Conservation (phyloP, 2,797 vertebrate genomes). For the Oceanodroma leucorhoa region DNA sequence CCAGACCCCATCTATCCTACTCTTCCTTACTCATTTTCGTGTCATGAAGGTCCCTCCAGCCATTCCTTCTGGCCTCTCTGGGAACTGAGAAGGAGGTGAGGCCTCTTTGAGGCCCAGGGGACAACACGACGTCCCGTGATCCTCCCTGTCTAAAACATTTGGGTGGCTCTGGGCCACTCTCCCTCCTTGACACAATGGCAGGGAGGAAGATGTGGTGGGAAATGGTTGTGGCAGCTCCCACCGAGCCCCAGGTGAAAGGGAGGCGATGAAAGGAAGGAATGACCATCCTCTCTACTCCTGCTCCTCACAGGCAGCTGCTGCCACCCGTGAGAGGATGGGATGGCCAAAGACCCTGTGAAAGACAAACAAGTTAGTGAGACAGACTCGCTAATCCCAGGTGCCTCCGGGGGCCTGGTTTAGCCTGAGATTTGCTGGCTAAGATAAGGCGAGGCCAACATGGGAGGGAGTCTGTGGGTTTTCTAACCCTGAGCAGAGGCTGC, state of each 20-base stretch:
- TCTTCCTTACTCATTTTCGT: neutral
- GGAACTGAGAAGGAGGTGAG: neutral
- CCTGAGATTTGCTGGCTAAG: neutral
- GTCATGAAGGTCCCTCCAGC: neutral
- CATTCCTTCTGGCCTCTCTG: neutral
- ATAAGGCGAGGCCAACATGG: accelerated
- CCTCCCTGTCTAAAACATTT: neutral
- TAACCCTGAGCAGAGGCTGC: accelerated
- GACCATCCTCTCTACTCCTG: neutral
- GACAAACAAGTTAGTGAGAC: neutral
- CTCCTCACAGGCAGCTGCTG: neutral
- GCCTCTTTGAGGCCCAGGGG: neutral
- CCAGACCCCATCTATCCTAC: neutral
- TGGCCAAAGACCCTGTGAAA: neutral
- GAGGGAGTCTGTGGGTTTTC: neutral
- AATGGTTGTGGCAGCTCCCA: neutral
- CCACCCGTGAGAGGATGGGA: accelerated
- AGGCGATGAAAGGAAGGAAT: neutral
- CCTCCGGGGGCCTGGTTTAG: neutral
- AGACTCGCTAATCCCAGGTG: neutral
- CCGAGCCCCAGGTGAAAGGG: neutral
- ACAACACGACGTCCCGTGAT: accelerated
- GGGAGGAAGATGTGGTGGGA: accelerated
- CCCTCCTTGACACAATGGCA: neutral
- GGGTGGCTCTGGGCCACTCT: neutral